Evolutionary conservation across 2,797 vertebrate genomes (phyloP), one percentile per base, ranked within the genome.

Genomic region (Sebastes nivosus): DNA sequence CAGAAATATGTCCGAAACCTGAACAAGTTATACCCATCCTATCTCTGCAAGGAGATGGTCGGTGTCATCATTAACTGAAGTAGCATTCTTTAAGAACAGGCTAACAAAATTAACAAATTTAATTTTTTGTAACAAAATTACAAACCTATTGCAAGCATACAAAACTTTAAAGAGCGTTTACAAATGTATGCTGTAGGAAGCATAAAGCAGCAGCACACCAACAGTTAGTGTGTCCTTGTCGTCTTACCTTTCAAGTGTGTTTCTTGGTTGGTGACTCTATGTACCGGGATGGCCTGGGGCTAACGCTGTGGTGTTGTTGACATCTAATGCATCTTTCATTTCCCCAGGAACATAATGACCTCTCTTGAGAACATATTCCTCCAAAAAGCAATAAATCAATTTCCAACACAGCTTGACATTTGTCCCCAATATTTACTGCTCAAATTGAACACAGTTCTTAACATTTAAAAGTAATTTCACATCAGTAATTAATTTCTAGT

Each of bases 381-480:
- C 72, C 82, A 87, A 88, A 92, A 92, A 87, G 93, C 89, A 92
- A 94, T 95, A 94, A 95, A 95, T 96, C 95, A 94, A 89, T 95
- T 93, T 88, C 85, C 79, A 72, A 79, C 92, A 82, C 77, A 58
- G 76, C 79, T 84, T 93, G 93, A 93, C 94, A 94, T 95, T 95
- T 95, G 87, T 82, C 58, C 72, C 79, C 89, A 72, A 81, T 89
- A 88, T 90, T 91, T 92, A 90, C 89, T 83, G 76, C 87, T 93
- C 42, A 90, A 90, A 94, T 93, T 87, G 91, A 94, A 95, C 90
- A 91, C 67, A n/a, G 67, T 85, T 89, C 69, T 89, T 94, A 95
- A 94, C 93, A 95, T 96, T 95, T 95, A 88, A 91, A 93, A 87
- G 80, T 91, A 81, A 93, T 92, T 92, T 93, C 36, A 81, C 67